Percentiles rank a stretch among this genome's conserved stretches.
phyloP scores from a whole-genome alignment of 1,140 invertebrate genomes.

The Ridgeia piscesae region DNA sequence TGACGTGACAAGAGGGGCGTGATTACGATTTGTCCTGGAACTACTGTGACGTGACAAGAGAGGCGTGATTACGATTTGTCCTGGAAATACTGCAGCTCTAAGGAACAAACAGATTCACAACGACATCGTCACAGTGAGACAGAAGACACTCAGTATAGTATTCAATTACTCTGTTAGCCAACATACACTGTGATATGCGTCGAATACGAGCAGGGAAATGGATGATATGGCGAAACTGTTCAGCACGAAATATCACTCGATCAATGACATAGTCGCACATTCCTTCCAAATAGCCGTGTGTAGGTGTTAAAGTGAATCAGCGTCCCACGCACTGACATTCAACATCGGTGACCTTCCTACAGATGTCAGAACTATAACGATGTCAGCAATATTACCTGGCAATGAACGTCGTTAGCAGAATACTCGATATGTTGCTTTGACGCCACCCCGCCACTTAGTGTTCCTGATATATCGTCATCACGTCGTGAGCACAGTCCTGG shows the following conservation, averaged over 20 bases:
- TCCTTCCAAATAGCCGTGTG: background rate
- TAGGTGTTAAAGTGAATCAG: background rate
- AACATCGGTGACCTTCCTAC: background rate
- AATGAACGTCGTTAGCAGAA: background rate
- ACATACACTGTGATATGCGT: too few species aligned
- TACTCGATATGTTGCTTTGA: background rate
- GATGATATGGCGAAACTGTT: background rate
- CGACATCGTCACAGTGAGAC: too few species aligned
- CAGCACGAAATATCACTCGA: background rate
- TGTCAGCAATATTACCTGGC: background rate
- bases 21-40: too few species aligned
- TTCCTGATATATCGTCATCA: background rate
- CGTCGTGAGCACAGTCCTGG: background rate
- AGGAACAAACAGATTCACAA: too few species aligned
- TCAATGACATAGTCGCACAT: background rate
- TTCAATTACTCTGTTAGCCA: too few species aligned
- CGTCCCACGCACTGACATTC: background rate
- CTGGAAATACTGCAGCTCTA: too few species aligned
- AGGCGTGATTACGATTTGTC: too few species aligned
- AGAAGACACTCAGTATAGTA: too few species aligned
- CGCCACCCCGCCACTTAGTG: background rate
- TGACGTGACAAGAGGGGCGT: too few species aligned
- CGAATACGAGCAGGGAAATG: background rate
- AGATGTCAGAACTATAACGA: background rate
- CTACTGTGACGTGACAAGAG: too few species aligned